Base-by-base conservation (phyloP, 1,140 invertebrate genomes). In the Yoshiicerus persimilis region DNA sequence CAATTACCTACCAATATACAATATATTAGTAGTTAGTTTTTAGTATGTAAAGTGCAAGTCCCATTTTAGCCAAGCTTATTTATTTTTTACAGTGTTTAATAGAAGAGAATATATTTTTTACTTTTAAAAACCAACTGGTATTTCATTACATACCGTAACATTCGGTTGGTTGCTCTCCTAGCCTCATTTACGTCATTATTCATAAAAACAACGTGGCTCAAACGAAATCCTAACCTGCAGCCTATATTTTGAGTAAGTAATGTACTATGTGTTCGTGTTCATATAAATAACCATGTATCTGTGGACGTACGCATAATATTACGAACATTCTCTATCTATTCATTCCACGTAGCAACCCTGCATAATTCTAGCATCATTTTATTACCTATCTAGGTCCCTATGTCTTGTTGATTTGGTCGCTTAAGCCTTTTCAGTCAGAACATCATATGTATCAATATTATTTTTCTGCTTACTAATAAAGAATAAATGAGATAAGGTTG, bases 51-150 rank as follows among this genome's bases (percentile, higher is more conserved):
- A 34, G 75, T 80, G 16, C 32, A 36, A 34, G 75, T 80, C 75
- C 75, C 32, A 80, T 80, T 70, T 32, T 34, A 80, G 75, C 75
- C 75, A 80, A 80, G 75, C 38, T 38, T 80, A 80, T 80, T 80
- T 80, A 80, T 80, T 80, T 80, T 80, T 80, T 80, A 80, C 75
- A 34, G 27, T 80, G 32, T 80, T 36, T 13, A 80, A 80, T 80
- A 80, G 75, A 80, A 80, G 75, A 80, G 75, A 80, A 80, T 80
- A 80, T 80, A 80, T 80, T 80, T 80, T 80, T 80, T 80, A 80
- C 75, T 25, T 80, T 80, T 80, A 23, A 80, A 80, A 80, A n/a
- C 75, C 75, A 34, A 80, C 20, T 66, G 20, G 25, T 23, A 80
- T 80, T 34, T 34, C 36, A 36, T 34, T 80, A 80, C 30, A n/a